A percentile compares a stretch with the other conserved stretches of the same genome.
Evolutionary conservation across 2,888 invertebrate species (phyloP).

Genomic region (Saturnia japonica): DNA sequence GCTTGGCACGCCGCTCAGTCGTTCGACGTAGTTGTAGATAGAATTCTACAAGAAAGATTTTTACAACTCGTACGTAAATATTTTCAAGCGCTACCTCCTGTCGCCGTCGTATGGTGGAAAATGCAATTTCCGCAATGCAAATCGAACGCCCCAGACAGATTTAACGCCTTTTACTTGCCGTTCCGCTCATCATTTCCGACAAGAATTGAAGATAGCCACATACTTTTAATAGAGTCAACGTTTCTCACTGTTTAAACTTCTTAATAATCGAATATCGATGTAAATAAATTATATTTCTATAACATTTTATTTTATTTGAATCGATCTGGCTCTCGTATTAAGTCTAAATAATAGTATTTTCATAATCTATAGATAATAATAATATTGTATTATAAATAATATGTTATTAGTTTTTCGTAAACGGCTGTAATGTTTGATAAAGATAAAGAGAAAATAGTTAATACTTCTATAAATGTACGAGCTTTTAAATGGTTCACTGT

Average conservation of each 20-base stretch:
- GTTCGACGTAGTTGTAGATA: conserved; percentile 14
- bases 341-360: neutral
- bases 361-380: too few species aligned
- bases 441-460: neutral
- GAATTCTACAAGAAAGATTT: conserved; percentile 56
- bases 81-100: conserved; percentile 55
- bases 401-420: too few species aligned
- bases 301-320: neutral
- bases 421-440: too few species aligned
- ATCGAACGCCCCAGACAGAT: conserved; percentile 76
- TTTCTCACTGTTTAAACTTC: neutral
- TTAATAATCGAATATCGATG: neutral
- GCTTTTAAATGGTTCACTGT: conserved; percentile 33
- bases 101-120: conserved; percentile 67
- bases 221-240: conserved; percentile 24
- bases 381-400: too few species aligned
- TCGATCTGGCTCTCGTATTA: neutral
- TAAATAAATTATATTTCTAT: neutral
- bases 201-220: conserved; percentile 53
- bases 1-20: conserved; percentile 18
- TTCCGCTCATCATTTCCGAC: conserved; percentile 71
- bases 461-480: conserved; percentile 14
- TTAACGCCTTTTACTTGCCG: conserved; percentile 76
- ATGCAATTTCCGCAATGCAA: conserved; percentile 79
- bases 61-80: conserved; percentile 63